Evolutionary conservation across 2,113 vertebrate species (phyloP).

Genomic region (Hymenochirus boettgeri): DNA sequence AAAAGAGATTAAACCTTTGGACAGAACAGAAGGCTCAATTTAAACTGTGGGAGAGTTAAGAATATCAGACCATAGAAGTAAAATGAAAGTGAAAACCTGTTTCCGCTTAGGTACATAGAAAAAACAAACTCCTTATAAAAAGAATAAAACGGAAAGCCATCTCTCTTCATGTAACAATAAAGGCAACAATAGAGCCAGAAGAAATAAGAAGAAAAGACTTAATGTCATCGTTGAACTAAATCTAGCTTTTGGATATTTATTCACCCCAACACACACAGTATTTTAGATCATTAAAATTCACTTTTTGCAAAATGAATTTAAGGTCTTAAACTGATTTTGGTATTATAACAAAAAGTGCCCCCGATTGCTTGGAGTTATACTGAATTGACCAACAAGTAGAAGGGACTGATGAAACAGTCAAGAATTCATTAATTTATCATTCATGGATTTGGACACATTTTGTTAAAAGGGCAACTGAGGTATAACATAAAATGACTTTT

Average conservation of each 20-base stretch:
- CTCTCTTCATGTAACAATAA: neutral
- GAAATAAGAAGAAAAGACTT: slow-evolving; percentile 6
- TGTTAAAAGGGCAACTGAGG: too few species aligned
- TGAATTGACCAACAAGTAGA: too few species aligned
- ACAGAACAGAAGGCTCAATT: neutral
- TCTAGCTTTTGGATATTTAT: neutral
- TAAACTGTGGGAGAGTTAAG: neutral
- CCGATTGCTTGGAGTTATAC: too few species aligned
- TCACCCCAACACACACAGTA: too few species aligned
- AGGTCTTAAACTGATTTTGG: too few species aligned
- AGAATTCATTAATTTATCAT: too few species aligned
- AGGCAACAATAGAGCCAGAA: slow-evolving; percentile 14
- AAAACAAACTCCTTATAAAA: slow-evolving; percentile 1
- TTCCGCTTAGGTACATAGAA: neutral
- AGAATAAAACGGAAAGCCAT: slow-evolving; percentile 14
- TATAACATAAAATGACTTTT: too few species aligned
- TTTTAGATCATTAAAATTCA: too few species aligned
- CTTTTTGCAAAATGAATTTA: too few species aligned
- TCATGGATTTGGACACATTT: too few species aligned
- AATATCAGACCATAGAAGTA: neutral
- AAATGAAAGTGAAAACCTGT: neutral
- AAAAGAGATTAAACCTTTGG: slow-evolving; percentile 6
- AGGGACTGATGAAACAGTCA: too few species aligned
- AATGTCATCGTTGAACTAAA: slow-evolving; percentile 4
- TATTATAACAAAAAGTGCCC: too few species aligned